Evolutionary conservation across 2,113 vertebrate species (phyloP).

Genomic region (Gambusia affinis): DNA sequence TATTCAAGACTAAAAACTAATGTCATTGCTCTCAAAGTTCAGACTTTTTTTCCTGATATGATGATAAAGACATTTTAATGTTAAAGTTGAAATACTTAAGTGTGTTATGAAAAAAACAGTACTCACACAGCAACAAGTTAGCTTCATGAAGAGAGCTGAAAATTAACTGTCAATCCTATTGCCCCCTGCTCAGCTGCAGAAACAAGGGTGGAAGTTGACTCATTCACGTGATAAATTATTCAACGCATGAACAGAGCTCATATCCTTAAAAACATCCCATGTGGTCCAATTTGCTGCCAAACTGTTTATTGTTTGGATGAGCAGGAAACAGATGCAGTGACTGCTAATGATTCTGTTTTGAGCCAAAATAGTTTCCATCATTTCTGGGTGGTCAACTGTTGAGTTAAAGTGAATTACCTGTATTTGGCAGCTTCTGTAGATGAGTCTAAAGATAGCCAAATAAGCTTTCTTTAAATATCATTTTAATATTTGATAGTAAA

Average conservation of each 20-base stretch:
- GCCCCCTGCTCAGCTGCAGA: background rate
- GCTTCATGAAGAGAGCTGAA: constrained; percentile 17
- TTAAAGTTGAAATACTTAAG: no score
- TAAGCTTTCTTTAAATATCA: background rate
- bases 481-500: background rate
- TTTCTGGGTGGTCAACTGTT: background rate
- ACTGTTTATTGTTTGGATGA: constrained; percentile 50
- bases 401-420: background rate
- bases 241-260: constrained; percentile 38
- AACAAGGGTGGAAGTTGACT: constrained; percentile 34
- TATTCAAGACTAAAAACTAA: background rate
- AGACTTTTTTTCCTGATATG: no score
- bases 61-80: no score
- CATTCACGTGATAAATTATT: constrained; percentile 45
- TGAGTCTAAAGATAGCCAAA: background rate
- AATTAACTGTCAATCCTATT: background rate
- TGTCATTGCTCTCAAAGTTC: background rate
- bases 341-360: constrained; percentile 24
- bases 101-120: no score
- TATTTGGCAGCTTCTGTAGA: background rate
- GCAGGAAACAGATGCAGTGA: constrained; percentile 14
- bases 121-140: constrained; percentile 21
- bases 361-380: background rate
- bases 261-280: constrained; percentile 47
- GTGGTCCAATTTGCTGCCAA: constrained; percentile 44